Evolutionary conservation across 1,140 invertebrate species (phyloP).

Genomic region (Macrotrachela quadricornifera): DNA sequence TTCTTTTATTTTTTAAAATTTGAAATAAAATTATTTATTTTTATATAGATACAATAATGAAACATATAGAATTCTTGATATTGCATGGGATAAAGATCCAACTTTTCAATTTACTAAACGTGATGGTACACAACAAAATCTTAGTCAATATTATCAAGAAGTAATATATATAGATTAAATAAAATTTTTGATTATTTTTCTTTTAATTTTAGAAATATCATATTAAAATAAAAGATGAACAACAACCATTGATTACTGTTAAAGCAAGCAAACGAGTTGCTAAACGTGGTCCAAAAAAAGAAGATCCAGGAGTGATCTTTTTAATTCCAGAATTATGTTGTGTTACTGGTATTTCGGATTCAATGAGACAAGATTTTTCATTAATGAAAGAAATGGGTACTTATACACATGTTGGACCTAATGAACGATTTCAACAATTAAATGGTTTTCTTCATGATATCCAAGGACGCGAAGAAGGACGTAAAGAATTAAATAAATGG

Average conservation of each 20-base stretch:
- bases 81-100: conserved; percentile 48
- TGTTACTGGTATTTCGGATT: conserved; percentile 3
- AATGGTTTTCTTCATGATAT: not conserved
- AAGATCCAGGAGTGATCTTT: not conserved
- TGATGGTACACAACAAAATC: conserved; percentile 33
- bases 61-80: conserved; percentile 66
- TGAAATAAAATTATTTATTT: no score
- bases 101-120: conserved; percentile 36
- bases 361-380: conserved; percentile 4
- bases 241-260: conserved; percentile 42
- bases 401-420: conserved; percentile 3
- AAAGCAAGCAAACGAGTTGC: not conserved
- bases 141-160: no score
- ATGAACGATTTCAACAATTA: conserved; percentile 1
- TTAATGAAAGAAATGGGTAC: conserved; percentile 3
- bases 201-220: conserved; percentile 31
- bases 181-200: conserved; percentile 14
- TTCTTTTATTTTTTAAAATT: no score
- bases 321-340: conserved; percentile 8
- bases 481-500: no score
- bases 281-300: conserved; percentile 6
- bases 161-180: no score
- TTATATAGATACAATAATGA: conserved; percentile 57
- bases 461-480: no score
- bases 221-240: conserved; percentile 30